Evolutionary conservation across 2,888 invertebrate genomes (phyloP), one percentile per base, ranked within the genome.

Genomic region (Amitus sp.): DNA sequence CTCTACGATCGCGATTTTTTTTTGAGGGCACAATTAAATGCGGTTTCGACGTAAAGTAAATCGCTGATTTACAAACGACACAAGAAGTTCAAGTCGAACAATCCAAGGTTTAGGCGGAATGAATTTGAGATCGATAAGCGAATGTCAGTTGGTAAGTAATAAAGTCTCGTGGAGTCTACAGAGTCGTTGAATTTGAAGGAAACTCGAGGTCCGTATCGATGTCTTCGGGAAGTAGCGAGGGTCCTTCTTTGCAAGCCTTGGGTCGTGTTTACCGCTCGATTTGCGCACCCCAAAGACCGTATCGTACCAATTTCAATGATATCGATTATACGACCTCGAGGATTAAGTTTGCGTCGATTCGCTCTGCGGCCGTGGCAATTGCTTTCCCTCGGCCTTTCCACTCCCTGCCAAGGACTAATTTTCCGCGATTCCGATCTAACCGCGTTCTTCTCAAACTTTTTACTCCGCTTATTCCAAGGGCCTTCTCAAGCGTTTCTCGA

Each of bases 231-330:
- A 62, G 47, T 33, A 17, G 57, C 47, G 56, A 52, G 47, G 48
- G 53, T 39, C 43, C 45, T 54, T 42, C 49, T 54, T 58, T 47
- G 37, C 57, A 54, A 58, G 50, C 55, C 60, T 58, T 47, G 33
- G 45, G 45, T 52, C 59, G 66, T 47, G 56, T 66, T 66, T 66
- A 52, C 56, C 58, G 58, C 58, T 66, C 61, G 61, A 66, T 66
- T 66, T 61, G 63, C 60, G 57, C 61, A 58, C 66, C 50, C 50
- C 61, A 61, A 61, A 57, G 63, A 63, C 60, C 62, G 54, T 58
- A 61, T 63, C 66, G 60, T 60, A 58, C 52, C 66, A 61, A 62
- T 66, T 66, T 61, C 52, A 62, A 61, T 63, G 61, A 47, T 62
- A 62, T 66, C 62, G 66, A 66, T 62, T 66, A 66, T 66, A 57